Evolutionary conservation across 2,113 vertebrate genomes (phyloP).

Genomic region (Carollia perspicillata): DNA sequence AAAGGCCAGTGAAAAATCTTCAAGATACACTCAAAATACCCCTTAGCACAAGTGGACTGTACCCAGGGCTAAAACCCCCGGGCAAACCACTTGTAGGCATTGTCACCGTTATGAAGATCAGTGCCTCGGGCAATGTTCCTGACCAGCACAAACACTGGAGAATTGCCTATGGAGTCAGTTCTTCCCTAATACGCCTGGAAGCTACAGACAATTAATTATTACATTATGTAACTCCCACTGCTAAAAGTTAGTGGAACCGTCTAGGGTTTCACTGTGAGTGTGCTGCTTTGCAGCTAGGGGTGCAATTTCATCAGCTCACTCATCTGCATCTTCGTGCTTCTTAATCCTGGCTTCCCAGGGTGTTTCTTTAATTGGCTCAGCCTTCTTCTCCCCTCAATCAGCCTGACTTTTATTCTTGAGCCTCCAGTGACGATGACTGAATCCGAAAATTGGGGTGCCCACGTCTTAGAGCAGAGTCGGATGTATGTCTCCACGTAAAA

Average conservation of each 20-base stretch:
- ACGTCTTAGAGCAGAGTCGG: neutral
- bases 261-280: constrained; percentile 53
- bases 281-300: constrained; percentile 42
- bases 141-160: constrained; percentile 33
- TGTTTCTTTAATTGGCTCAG: constrained; percentile 73
- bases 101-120: neutral
- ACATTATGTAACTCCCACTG: constrained; percentile 74
- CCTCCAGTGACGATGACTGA: constrained; percentile 25
- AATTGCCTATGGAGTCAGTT: constrained; percentile 48
- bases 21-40: constrained; percentile 44
- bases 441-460: neutral
- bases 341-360: constrained; percentile 71
- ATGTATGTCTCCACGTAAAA: neutral
- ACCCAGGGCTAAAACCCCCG: neutral
- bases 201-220: constrained; percentile 76
- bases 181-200: constrained; percentile 57
- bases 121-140: constrained; percentile 51
- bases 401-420: constrained; percentile 51
- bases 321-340: constrained; percentile 62
- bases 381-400: constrained; percentile 51
- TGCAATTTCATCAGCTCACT: constrained; percentile 64
- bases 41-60: constrained; percentile 37
- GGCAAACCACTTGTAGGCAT: constrained; percentile 44
- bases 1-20: constrained; percentile 31
- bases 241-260: constrained; percentile 53